Percentiles rank a stretch among this genome's conserved stretches.
Evolutionary conservation across 2,113 vertebrate species (phyloP).

Genomic region (Daubentonia madagascariensis): DNA sequence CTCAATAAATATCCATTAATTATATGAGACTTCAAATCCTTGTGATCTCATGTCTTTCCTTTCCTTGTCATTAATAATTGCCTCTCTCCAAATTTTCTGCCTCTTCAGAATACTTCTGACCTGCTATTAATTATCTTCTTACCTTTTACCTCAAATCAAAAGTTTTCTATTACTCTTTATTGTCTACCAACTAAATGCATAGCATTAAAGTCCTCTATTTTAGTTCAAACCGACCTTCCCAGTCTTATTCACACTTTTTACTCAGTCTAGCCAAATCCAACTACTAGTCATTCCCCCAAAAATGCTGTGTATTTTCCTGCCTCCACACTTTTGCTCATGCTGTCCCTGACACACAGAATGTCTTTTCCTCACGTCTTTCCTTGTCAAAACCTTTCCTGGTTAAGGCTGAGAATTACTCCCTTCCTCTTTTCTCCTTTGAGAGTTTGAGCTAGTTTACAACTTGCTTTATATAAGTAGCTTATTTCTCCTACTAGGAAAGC

Average conservation of each 20-base stretch:
- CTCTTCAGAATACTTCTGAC: not conserved
- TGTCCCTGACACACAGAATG: not conserved
- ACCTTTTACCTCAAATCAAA: not conserved
- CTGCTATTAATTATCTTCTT: not conserved
- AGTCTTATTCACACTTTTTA: not conserved
- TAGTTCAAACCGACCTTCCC: not conserved
- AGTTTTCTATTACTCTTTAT: not conserved
- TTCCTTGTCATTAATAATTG: not conserved
- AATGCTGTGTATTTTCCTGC: not conserved
- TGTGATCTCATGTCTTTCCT: not conserved
- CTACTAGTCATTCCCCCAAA: not conserved
- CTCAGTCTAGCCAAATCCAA: not conserved
- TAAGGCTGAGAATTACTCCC: not conserved
- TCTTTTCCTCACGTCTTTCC: not conserved
- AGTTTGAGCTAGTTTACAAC: not conserved
- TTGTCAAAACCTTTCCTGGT: not conserved
- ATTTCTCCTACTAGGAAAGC: not conserved
- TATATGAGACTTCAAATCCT: not conserved
- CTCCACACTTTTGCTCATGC: not conserved
- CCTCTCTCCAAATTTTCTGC: not conserved
- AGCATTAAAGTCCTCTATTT: not conserved
- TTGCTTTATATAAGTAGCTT: not conserved
- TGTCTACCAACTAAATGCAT: not conserved
- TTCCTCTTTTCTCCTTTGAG: not conserved
- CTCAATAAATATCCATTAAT: not conserved